These are phyloP conservation scores for Ctenopoma multispine DNA, from an alignment of 2,797 vertebrate genomes.

Conservation along the genomic window DNA sequence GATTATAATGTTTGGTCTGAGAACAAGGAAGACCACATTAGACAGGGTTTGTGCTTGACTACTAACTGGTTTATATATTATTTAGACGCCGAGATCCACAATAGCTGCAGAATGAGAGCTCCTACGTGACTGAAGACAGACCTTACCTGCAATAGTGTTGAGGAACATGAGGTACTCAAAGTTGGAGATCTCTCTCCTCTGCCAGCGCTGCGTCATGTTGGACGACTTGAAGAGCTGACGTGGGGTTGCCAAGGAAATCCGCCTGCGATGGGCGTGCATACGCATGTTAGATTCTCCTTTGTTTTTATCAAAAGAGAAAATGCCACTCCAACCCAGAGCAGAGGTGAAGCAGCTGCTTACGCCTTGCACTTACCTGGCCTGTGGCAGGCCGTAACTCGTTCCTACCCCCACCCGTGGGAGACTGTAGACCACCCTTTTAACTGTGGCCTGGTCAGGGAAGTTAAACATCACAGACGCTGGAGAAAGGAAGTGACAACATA, in stretches of 20 bases:
- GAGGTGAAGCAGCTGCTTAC: neutral
- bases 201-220: conserved; percentile 99
- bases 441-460: conserved; percentile 98
- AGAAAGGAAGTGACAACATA: conserved; percentile 43
- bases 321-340: neutral
- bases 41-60: neutral
- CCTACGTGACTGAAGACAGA: neutral
- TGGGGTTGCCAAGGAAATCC: conserved; percentile 97
- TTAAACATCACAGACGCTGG: conserved; percentile 99
- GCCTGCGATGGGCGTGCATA: conserved; percentile 78
- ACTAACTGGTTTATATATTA: neutral
- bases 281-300: neutral
- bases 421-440: conserved; percentile 98
- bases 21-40: neutral
- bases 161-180: conserved; percentile 99
- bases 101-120: neutral
- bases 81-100: neutral
- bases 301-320: neutral
- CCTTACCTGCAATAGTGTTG: conserved; percentile 98
- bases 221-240: conserved; percentile 99
- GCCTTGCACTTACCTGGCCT: conserved; percentile 90
- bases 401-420: conserved; percentile 98
- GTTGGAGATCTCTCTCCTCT: conserved; percentile 98
- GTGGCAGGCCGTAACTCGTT: conserved; percentile 99
- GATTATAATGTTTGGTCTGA: neutral